Evolutionary conservation across 1,140 invertebrate species (phyloP).

Genomic region (Drosophila tropicalis): DNA sequence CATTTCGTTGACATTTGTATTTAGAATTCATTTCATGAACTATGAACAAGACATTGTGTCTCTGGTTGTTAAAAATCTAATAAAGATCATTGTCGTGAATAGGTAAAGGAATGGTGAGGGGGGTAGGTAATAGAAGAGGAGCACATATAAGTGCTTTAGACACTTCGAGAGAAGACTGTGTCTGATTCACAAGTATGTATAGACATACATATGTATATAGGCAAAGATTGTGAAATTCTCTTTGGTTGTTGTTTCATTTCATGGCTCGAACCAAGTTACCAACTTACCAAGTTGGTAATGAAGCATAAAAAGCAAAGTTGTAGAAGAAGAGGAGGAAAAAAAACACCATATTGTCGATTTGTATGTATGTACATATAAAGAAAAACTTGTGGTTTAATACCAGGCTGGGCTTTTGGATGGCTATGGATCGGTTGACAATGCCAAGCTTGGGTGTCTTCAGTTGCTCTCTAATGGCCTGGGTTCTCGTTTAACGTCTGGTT

Average conservation of each 20-base stretch:
- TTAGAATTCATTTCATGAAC: conserved; percentile 13
- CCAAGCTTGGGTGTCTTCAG: conserved; percentile 7
- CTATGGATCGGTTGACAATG: conserved; percentile 15
- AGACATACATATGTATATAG: too few relatives aligned
- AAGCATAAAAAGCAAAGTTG: neutral
- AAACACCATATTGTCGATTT: neutral
- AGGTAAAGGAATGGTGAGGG: too few relatives aligned
- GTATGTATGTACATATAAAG: conserved; percentile 9
- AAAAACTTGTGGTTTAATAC: conserved; percentile 10
- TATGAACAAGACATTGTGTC: conserved; percentile 9
- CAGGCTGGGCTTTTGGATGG: neutral
- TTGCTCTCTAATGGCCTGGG: neutral
- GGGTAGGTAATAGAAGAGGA: neutral
- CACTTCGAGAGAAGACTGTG: neutral
- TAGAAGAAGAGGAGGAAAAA: too few relatives aligned
- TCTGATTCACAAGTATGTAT: neutral
- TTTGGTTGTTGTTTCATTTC: too few relatives aligned
- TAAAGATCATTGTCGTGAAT: conserved; percentile 21
- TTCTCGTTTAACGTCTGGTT: neutral
- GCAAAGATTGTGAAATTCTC: conserved; percentile 8
- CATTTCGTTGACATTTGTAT: neutral
- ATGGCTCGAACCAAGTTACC: conserved; percentile 13
- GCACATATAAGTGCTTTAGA: conserved; percentile 10
- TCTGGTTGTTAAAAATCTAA: conserved; percentile 18
- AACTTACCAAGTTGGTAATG: conserved; percentile 11